A percentile compares a stretch with the other conserved stretches of the same genome.
phyloP scores from a whole-genome alignment of 2,888 invertebrate genomes.

The Noctua comes region DNA sequence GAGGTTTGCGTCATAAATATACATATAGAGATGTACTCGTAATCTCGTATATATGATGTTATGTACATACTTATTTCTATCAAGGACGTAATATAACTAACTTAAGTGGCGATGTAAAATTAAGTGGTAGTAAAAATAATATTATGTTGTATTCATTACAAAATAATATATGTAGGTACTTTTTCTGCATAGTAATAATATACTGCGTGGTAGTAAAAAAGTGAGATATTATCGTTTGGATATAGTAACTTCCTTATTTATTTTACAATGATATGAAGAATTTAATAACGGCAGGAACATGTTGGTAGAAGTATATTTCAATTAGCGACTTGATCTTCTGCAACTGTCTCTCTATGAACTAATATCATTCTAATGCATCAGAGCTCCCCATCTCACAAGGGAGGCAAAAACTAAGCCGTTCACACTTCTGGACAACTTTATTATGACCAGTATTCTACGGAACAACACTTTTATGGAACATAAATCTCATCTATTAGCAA shows the following conservation, averaged over 20 bases:
- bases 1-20: conserved; percentile 21
- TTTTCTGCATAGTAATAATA: neutral
- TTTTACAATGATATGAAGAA: neutral
- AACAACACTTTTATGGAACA: neutral
- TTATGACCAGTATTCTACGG: conserved; percentile 23
- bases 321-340: conserved; percentile 32
- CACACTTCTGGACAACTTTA: conserved; percentile 33
- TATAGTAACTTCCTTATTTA: neutral
- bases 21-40: too few relatives aligned
- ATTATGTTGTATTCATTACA: neutral
- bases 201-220: neutral
- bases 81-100: conserved; percentile 13
- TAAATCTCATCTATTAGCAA: conserved; percentile 10
- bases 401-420: conserved; percentile 41
- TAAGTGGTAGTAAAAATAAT: neutral
- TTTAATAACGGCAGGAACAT: neutral
- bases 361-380: conserved; percentile 32
- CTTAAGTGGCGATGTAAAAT: conserved; percentile 6
- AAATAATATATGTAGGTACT: neutral
- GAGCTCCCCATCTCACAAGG: conserved; percentile 21
- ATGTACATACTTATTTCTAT: conserved; percentile 16
- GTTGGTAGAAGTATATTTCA: neutral
- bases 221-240: neutral
- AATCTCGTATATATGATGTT: too few relatives aligned
- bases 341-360: neutral